Evolutionary conservation across 2,797 vertebrate genomes (phyloP), one percentile per base, ranked within the genome.

Genomic region (Euthynnus affinis): DNA sequence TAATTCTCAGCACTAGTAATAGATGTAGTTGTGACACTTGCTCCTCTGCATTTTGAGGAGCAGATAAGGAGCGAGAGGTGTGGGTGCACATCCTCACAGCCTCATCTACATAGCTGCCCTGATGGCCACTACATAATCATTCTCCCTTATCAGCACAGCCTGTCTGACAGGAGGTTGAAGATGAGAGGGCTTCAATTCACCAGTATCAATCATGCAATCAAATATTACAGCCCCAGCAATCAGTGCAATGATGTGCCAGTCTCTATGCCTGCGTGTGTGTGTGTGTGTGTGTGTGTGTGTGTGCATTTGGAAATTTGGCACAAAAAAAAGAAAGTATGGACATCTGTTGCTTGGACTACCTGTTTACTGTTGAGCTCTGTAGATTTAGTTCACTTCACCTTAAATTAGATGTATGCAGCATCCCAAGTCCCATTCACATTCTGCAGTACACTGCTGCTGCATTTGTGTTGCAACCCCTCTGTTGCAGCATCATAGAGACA

Each of bases 171-270:
- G 52, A 51, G 52, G 48, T 25, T 49, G 23, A 10, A 71, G 48
- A 76, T 60, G 73, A 78, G 56, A 42, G n/a, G 60, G 55, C 69
- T 76, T 81, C 83, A 58, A 34, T 74, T 78, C n/a, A 10, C 52
- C 72, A 56, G n/a, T 27, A 63, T 80, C 64, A 80, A 63, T 71
- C 66, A 74, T 15, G 20, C 55, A 75, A 78, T 84, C 67, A 80
- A 67, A 76, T 49, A 42, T 57, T 63, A 55, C 59, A 73, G 62
- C 49, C 61, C 0, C 56, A 13, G 37, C 70, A 86, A 83, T 84
- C 78, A 74, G 32, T 32, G 52, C 18, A 32, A 1, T 49, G 14
- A 66, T 56, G 61, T 60, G 55, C 48, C 25, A 29, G 58, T 46
- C 34, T 51, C 44, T 59, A 22, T 25, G 51, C 61, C 14, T 61